Evolutionary conservation across 2,888 invertebrate genomes (phyloP), one percentile per base, ranked within the genome.

Genomic region (Spatulosminthurus flaviceps): DNA sequence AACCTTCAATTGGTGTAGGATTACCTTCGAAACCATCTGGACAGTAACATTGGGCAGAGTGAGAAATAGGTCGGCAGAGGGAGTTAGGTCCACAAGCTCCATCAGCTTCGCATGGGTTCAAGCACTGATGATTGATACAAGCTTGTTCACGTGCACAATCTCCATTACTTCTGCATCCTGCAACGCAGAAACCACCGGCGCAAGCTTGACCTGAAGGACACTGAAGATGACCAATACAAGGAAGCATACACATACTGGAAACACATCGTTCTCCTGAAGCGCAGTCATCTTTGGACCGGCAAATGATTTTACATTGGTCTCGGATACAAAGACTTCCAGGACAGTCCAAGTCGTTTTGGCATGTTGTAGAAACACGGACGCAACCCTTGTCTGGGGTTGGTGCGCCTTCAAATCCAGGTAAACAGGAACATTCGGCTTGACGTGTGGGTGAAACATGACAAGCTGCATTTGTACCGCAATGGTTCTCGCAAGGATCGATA

Each of bases 1-100:
- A 96, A 5, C 95, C 95, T 88, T 95, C 94, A 87, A 95, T 93
- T 0, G 96, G 92, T 21, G 92, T 93, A 21, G 95, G 95, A 86
- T 94, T 94, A 0, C 94, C 95, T 87, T 93, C 92, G 87, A 96
- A 96, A 42, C 95, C 95, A 74, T 91, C 89, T 0, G 95, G 95
- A 86, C 96, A 95, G 81, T 91, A 91, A 87, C 96, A 96, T 61
- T 83, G 83, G 13, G 84, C 81, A 24, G 83, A 83, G 69, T 84
- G 84, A 24, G 83, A 82, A 66, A 84, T 82, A 16, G 82, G 80
- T 24, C 82, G 80, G 69, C 95, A 96, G 29, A 93, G 89, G 0
- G 95, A 93, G 87, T 96, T 96, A 0, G 94, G 92, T 11, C 95
- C 95, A 86, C 95, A 95, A 16, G 69, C 69, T 0, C 80, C 80